These are phyloP conservation scores for Callipepla californica DNA, from an alignment of 2,113 vertebrate species.

Conservation along the genomic window DNA sequence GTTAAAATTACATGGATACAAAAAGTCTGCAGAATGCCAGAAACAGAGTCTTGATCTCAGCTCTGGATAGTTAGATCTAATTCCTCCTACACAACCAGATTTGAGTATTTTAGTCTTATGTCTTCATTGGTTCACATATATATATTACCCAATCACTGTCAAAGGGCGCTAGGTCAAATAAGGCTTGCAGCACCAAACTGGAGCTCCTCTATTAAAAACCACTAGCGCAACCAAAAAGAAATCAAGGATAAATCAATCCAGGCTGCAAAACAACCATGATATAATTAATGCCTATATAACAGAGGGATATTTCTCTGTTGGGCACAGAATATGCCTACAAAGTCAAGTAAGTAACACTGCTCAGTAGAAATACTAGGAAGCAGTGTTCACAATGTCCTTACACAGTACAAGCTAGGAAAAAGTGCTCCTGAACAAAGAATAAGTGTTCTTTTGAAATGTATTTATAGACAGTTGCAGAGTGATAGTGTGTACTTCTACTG, in stretches of 20 bases:
- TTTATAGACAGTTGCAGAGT: neutral
- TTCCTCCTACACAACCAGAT: neutral
- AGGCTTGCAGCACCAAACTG: neutral
- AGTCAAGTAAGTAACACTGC: neutral
- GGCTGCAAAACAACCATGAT: neutral
- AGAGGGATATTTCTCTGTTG: neutral
- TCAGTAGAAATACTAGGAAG: neutral
- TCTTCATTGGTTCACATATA: neutral
- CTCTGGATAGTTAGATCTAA: neutral
- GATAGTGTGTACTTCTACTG: neutral
- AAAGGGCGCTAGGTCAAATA: neutral
- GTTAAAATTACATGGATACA: neutral
- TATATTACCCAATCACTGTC: neutral
- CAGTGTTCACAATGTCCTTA: neutral
- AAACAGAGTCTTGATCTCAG: neutral
- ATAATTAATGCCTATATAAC: neutral
- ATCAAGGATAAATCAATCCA: constrained; percentile 30
- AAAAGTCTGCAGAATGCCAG: neutral
- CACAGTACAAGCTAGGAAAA: rapidly evolving
- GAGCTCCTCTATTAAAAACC: neutral
- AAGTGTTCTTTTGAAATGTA: neutral
- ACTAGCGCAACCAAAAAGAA: neutral
- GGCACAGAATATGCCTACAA: neutral
- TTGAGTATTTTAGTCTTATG: neutral
- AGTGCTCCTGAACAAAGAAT: neutral